These are phyloP conservation scores for Pituophis catenifer DNA, from an alignment of 2,113 vertebrate genomes.

Conservation along the genomic window DNA sequence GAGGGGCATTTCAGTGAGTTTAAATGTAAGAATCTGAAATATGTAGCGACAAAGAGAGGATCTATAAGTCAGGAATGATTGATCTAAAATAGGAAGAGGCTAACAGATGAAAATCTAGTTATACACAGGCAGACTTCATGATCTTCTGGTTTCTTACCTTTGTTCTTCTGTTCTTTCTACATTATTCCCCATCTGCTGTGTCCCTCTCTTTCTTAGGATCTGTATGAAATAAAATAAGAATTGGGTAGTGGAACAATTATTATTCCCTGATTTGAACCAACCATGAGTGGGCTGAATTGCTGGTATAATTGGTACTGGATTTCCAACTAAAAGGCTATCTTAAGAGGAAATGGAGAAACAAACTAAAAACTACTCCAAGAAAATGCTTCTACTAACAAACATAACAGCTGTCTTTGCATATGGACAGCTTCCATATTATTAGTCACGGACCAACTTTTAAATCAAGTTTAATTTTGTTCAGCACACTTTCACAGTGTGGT, in stretches of 20 bases:
- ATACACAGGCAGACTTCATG: neutral
- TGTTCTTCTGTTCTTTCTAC: conserved; percentile 34
- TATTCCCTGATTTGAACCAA: neutral
- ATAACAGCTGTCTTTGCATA: neutral
- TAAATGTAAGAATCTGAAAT: neutral
- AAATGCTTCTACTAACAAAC: neutral
- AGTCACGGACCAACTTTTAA: neutral
- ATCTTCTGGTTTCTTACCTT: conserved; percentile 40
- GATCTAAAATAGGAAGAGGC: neutral
- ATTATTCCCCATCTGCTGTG: neutral
- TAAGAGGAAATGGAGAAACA: neutral
- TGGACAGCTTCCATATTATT: neutral
- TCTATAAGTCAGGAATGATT: neutral
- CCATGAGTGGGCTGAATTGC: neutral
- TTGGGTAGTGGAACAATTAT: neutral
- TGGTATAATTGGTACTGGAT: neutral
- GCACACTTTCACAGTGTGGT: neutral
- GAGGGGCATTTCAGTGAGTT: neutral
- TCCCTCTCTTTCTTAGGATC: conserved; percentile 24
- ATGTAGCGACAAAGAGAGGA: too few relatives aligned
- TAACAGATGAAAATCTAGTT: neutral
- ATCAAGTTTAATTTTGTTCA: neutral
- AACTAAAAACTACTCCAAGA: neutral
- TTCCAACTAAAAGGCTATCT: neutral
- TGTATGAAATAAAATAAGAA: fast-evolving